Percentiles rank a stretch among this genome's conserved stretches.
Evolutionary conservation across 2,888 invertebrate genomes (phyloP).

Genomic region (Hemaris fuciformis): DNA sequence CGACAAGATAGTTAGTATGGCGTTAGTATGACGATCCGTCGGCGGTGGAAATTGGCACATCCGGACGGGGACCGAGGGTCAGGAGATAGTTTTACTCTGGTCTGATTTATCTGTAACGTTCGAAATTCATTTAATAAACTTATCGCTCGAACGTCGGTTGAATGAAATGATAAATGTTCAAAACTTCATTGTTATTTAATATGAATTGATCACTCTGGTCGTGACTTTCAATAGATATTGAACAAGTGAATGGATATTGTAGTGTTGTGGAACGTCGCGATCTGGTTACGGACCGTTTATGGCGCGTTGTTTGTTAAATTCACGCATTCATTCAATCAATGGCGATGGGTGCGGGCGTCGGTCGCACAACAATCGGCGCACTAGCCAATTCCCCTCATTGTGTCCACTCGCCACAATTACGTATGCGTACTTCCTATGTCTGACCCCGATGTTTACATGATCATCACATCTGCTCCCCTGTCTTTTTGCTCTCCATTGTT

Average conservation of each 20-base stretch:
- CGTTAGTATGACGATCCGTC: constrained; percentile 41
- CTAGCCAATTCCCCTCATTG: constrained; percentile 79
- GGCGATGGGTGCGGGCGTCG: constrained; percentile 76
- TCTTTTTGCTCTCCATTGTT: constrained; percentile 43
- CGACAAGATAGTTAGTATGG: constrained; percentile 50
- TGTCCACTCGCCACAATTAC: constrained; percentile 76
- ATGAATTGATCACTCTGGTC: background rate
- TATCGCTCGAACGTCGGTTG: background rate
- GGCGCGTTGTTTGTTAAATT: constrained; percentile 68
- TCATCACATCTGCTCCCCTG: constrained; percentile 54
- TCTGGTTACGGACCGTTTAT: constrained; percentile 61
- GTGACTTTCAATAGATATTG: background rate
- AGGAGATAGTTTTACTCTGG: constrained; percentile 35
- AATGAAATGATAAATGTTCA: background rate
- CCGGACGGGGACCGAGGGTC: constrained; percentile 50
- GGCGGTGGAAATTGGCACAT: constrained; percentile 60
- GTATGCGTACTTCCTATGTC: constrained; percentile 73
- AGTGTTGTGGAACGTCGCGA: constrained; percentile 26
- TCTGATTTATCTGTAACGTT: constrained; percentile 19
- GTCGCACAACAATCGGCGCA: constrained; percentile 78
- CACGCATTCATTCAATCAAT: constrained; percentile 75
- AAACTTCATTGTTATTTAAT: background rate
- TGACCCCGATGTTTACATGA: constrained; percentile 53
- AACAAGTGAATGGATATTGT: constrained; percentile 12
- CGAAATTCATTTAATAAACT: background rate